Base-by-base conservation (phyloP, 2,888 invertebrate species). In the Criorhina ranunculi region DNA sequence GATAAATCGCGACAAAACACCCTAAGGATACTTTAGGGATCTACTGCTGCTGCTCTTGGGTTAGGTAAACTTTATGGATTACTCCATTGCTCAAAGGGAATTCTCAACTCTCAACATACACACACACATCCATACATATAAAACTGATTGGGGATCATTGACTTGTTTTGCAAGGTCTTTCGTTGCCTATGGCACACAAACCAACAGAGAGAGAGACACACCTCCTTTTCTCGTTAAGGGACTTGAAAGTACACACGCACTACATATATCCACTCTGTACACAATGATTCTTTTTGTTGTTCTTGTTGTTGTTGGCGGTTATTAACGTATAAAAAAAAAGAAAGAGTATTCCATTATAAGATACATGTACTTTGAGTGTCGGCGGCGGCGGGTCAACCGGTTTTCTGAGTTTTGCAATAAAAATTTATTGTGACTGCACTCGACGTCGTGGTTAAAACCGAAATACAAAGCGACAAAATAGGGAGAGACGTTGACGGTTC, bases 71-170 rank as follows among this genome's bases (percentile, higher is more conserved):
- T 83, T 83, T 77, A 82, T 82, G 73, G 78, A 83, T 83, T 78
- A 78, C 73, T 62, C 64, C 70, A 66, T 75, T 70, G 59, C 75
- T 75, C 64, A 51, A 33, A 73, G 75, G 85, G 85, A 80, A 64
- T 80, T 24, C 24, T 64, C 76, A 40, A 69, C 67, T 78, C 73
- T 53, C 64, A 24, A 72, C n/a, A n/a, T n/a, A n/a, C n/a, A 66
- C 59, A 51, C 44, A 37, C 11, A 29, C 42, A 42, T 3, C 2
- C 24, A 33, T 19, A 31, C 62, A 73, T 59, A 75, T 70, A 69
- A 80, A 85, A 79, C 70, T 75, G 79, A 85, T 85, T 85, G 79
- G 80, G 80, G 85, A 80, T 85, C 85, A 80, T 76, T 85, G 85
- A 85, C 79, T 80, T 70, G 53, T 53, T 66, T 55, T 57, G 55